Percentiles rank a stretch among this genome's conserved stretches.
phyloP scores from a whole-genome alignment of 2,113 vertebrate species.

The Vulpes ferrilata region DNA sequence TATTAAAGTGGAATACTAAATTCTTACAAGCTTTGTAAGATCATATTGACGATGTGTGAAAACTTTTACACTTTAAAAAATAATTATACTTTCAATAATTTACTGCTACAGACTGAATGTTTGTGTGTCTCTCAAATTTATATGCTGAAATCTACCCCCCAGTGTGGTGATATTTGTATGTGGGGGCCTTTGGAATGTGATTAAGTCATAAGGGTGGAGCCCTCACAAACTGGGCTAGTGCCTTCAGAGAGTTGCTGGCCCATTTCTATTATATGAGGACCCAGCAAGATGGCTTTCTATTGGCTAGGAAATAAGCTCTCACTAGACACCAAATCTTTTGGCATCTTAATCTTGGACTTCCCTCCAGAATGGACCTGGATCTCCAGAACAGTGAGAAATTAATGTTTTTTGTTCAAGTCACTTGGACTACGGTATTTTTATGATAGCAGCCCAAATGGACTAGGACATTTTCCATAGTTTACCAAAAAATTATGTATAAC shows the following conservation, averaged over 20 bases:
- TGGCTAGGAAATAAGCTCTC: background rate
- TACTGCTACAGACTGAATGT: background rate
- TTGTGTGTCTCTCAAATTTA: background rate
- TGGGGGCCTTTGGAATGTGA: background rate
- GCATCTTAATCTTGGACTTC: background rate
- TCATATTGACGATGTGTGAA: constrained; percentile 31
- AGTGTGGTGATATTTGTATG: background rate
- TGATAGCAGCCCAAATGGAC: background rate
- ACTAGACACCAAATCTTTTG: background rate
- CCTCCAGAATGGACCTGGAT: background rate
- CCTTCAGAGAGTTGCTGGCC: background rate
- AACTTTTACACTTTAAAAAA: constrained; percentile 34
- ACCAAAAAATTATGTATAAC: background rate
- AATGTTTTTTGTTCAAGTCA: background rate
- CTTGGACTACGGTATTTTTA: background rate
- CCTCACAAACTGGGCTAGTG: background rate
- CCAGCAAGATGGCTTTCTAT: background rate
- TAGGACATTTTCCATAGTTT: background rate
- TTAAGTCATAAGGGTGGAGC: background rate
- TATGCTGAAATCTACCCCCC: background rate
- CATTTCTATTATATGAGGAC: background rate
- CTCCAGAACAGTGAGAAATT: background rate
- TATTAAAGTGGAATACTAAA: background rate
- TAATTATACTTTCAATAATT: constrained; percentile 11
- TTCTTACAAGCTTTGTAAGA: background rate